A percentile compares a stretch with the other conserved stretches of the same genome.
Conservation (phyloP, 2,797 vertebrate genomes). For the Sphaeramia orbicularis region DNA sequence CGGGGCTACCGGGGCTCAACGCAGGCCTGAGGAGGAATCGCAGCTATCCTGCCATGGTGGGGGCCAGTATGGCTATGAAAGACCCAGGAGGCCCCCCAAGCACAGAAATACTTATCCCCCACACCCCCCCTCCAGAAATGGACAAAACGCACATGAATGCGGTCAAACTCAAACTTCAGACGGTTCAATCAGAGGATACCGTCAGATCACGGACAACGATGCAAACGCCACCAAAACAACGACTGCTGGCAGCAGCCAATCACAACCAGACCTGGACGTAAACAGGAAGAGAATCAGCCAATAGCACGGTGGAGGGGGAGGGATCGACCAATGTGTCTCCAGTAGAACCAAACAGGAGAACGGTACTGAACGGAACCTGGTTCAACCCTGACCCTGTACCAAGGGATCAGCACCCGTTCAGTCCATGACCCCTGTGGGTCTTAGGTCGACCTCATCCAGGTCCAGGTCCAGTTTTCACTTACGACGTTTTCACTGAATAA, state of each 20-base stretch:
- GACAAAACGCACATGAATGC: constrained; percentile 41
- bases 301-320: no score
- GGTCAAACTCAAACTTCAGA: constrained; percentile 46
- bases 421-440: no score
- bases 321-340: no score
- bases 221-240: constrained; percentile 68
- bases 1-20: constrained; percentile 88
- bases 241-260: constrained; percentile 15
- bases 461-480: no score
- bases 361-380: no score
- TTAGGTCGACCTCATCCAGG: no score
- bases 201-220: constrained; percentile 59
- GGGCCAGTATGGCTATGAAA: constrained; percentile 98
- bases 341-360: no score
- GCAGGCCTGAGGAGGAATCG: constrained; percentile 93
- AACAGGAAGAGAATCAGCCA: not conserved
- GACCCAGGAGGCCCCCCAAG: constrained; percentile 86
- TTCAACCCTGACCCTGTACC: no score
- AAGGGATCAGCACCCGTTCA: no score
- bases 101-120: constrained; percentile 88
- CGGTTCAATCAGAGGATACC: constrained; percentile 46
- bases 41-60: constrained; percentile 97
- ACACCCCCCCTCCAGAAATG: constrained; percentile 40
- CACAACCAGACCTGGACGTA: constrained; percentile 48
- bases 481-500: no score